phyloP scores from a whole-genome alignment of 2,797 vertebrate species.

The Fistularia tabacaria region DNA sequence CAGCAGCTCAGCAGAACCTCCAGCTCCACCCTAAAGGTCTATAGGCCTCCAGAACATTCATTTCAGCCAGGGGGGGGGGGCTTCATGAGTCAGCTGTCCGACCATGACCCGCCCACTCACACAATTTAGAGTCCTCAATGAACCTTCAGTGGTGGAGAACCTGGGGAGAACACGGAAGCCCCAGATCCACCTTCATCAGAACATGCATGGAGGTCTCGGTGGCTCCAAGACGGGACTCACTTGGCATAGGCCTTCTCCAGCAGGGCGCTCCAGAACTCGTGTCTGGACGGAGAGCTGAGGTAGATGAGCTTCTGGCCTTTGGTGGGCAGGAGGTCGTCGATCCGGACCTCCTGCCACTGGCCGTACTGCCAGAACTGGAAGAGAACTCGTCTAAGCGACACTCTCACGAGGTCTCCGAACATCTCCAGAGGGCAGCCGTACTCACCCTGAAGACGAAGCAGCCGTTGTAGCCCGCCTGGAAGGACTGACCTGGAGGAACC shows the following conservation, averaged over 20 bases:
- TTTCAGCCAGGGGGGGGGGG: too few species aligned
- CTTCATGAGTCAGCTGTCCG: too few species aligned
- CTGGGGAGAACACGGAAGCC: too few species aligned
- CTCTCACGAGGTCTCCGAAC: too few species aligned
- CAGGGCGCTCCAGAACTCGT: conserved; percentile 79
- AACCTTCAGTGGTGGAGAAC: too few species aligned
- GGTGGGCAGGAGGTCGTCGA: conserved; percentile 76
- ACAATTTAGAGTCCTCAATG: too few species aligned
- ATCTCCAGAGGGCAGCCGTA: not conserved
- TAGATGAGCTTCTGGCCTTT: conserved; percentile 56
- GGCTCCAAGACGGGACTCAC: conserved; percentile 45
- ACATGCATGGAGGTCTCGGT: too few species aligned
- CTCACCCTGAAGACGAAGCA: conserved; percentile 74
- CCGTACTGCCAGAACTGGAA: conserved; percentile 81
- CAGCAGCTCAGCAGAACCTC: not conserved
- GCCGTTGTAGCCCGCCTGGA: conserved; percentile 67
- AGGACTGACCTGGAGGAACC: conserved; percentile 66
- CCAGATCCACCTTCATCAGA: too few species aligned
- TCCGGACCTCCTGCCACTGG: conserved; percentile 68
- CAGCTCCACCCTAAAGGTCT: too few species aligned
- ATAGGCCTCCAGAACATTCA: too few species aligned
- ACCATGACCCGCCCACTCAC: too few species aligned
- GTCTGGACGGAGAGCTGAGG: conserved; percentile 61
- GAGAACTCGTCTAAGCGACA: not conserved
- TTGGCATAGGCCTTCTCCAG: conserved; percentile 83